These are phyloP conservation scores for Alosa alosa DNA, from an alignment of 2,113 vertebrate species.

Conservation along the genomic window DNA sequence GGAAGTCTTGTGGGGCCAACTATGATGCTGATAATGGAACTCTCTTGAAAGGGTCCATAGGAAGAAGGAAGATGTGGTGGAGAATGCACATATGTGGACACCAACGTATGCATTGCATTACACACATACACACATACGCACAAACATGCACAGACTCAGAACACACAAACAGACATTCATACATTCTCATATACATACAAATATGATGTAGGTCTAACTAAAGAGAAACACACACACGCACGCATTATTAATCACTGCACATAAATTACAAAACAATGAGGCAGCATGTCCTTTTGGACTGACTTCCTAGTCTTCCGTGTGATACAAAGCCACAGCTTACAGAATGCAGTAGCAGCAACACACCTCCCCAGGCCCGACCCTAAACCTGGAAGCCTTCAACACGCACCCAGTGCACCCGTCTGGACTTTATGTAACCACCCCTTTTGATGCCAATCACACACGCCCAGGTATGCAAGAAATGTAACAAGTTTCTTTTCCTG, in stretches of 20 bases:
- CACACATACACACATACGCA: background rate
- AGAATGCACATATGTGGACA: background rate
- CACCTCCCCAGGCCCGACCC: background rate
- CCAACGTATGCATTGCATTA: conserved; percentile 20
- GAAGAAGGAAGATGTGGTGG: background rate
- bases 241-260: conserved; percentile 26
- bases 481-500: conserved; percentile 34
- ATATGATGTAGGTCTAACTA: too few relatives aligned
- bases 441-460: conserved; percentile 51
- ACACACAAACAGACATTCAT: background rate
- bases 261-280: conserved; percentile 4
- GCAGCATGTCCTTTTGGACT: background rate
- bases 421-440: conserved; percentile 38
- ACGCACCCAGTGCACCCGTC: conserved; percentile 41
- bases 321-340: conserved; percentile 22
- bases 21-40: too few relatives aligned
- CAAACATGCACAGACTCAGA: background rate
- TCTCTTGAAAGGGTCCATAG: too few relatives aligned
- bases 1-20: too few relatives aligned
- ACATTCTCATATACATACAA: background rate
- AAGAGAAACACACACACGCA: background rate
- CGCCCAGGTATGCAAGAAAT: conserved; percentile 56
- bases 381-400: background rate
- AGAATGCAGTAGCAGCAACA: conserved; percentile 35
- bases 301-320: conserved; percentile 25